Conservation (phyloP, 2,888 invertebrate genomes). For the Tyria jacobaeae region DNA sequence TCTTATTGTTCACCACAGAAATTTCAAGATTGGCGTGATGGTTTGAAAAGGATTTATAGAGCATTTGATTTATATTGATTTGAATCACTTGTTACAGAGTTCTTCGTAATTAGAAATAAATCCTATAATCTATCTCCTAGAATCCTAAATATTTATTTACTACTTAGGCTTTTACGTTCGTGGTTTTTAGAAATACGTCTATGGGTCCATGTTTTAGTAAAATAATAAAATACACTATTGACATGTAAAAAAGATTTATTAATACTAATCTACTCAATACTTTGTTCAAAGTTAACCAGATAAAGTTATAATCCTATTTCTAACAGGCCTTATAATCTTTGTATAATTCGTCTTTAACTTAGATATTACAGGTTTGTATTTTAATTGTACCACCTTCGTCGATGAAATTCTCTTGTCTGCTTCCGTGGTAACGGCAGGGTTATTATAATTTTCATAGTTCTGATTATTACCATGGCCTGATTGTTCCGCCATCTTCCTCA, state of each 20-base stretch:
- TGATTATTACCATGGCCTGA: conserved; percentile 44
- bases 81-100: background rate
- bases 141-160: too few relatives aligned
- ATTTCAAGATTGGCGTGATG: background rate
- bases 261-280: background rate
- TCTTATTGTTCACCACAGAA: conserved; percentile 24
- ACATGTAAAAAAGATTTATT: conserved; percentile 20
- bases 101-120: background rate
- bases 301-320: conserved; percentile 66
- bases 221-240: background rate
- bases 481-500: conserved; percentile 69
- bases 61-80: background rate
- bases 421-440: conserved; percentile 54
- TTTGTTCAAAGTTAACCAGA: conserved; percentile 24
- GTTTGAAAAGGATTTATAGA: background rate
- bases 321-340: conserved; percentile 70
- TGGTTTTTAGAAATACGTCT: too few relatives aligned
- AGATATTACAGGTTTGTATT: conserved; percentile 71
- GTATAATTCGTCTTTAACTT: conserved; percentile 64
- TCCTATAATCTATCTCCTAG: too few relatives aligned
- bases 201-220: background rate
- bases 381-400: conserved; percentile 58
- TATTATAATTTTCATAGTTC: conserved; percentile 35
- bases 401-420: conserved; percentile 49
- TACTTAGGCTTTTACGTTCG: too few relatives aligned